These are phyloP conservation scores for Catostomus latipinnis DNA, from an alignment of 2,797 vertebrate species.

Conservation along the genomic window DNA sequence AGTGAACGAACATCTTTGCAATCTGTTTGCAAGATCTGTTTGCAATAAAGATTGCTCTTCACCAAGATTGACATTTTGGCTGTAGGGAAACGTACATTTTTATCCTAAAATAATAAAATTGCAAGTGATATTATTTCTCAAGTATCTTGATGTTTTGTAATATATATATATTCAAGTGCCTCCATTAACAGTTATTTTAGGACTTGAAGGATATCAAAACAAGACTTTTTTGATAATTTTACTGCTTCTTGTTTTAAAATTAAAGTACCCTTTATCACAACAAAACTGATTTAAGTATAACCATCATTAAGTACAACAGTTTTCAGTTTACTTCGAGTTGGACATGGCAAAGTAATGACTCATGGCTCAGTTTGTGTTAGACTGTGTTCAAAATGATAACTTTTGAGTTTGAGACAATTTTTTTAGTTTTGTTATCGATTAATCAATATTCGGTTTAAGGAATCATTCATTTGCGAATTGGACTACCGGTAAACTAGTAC, in stretches of 20 bases:
- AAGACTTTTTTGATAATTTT: neutral
- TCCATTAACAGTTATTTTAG: neutral
- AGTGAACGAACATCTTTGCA: slow-evolving; percentile 33
- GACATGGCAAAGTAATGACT: neutral
- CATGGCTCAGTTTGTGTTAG: slow-evolving; percentile 1
- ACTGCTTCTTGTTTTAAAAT: neutral
- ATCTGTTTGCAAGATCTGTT: neutral
- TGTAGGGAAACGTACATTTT: slow-evolving; percentile 2
- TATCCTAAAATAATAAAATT: neutral
- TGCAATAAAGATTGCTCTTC: slow-evolving; percentile 11
- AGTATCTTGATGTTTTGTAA: slow-evolving; percentile 7
- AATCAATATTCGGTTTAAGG: too few relatives aligned
- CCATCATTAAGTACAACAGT: neutral
- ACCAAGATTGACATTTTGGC: slow-evolving; percentile 19
- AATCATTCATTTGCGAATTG: neutral
- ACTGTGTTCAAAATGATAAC: neutral
- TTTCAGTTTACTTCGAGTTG: neutral
- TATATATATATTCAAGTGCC: slow-evolving; percentile 11
- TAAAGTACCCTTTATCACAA: neutral
- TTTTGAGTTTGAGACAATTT: neutral
- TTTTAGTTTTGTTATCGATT: too few relatives aligned
- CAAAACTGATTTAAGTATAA: neutral
- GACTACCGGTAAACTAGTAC: neutral
- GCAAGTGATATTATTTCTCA: slow-evolving; percentile 2
- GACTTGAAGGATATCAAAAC: too few relatives aligned